phyloP scores from a whole-genome alignment of 2,888 invertebrate species.

The Lycocerus yunnanus region DNA sequence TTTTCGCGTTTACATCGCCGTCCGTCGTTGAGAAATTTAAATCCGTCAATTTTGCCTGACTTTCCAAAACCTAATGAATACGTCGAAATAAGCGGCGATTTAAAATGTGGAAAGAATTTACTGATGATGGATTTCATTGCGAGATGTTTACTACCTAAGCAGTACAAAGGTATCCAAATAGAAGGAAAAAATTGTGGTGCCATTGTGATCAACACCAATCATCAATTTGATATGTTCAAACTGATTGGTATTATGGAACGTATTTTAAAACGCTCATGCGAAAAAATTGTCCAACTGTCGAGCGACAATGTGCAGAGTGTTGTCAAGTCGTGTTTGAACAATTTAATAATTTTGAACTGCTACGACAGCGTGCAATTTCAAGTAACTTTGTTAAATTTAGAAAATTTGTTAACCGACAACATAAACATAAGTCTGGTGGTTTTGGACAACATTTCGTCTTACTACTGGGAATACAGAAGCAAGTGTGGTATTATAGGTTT shows the following conservation, averaged over 20 bases:
- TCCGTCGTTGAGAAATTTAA: conserved; percentile 28
- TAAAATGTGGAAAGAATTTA: conserved; percentile 57
- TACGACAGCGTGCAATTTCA: conserved; percentile 51
- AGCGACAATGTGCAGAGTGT: conserved; percentile 36
- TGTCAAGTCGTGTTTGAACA: conserved; percentile 46
- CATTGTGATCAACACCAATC: conserved; percentile 58
- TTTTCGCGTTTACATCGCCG: conserved; percentile 34
- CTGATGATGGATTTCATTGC: conserved; percentile 57
- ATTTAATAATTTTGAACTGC: conserved; percentile 53
- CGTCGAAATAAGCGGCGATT: conserved; percentile 58
- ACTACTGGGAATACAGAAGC: conserved; percentile 54
- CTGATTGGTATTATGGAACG: conserved; percentile 50
- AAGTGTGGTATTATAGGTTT: conserved; percentile 23
- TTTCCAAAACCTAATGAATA: conserved; percentile 51
- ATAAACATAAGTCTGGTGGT: conserved; percentile 54
- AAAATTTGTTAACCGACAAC: conserved; percentile 52
- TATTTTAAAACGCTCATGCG: conserved; percentile 42
- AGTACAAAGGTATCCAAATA: conserved; percentile 41
- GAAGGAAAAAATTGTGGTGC: conserved; percentile 56
- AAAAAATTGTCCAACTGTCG: conserved; percentile 14
- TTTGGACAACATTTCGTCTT: conserved; percentile 58
- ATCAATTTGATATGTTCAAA: conserved; percentile 55
- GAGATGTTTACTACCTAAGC: conserved; percentile 54
- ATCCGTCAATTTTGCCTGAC: conserved; percentile 30
- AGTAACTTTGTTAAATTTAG: conserved; percentile 49